Evolutionary conservation across 92 coral and sea anemone species (phyloP), one percentile per base, ranked within the genome.

Genomic region (Diadumene lineata): DNA sequence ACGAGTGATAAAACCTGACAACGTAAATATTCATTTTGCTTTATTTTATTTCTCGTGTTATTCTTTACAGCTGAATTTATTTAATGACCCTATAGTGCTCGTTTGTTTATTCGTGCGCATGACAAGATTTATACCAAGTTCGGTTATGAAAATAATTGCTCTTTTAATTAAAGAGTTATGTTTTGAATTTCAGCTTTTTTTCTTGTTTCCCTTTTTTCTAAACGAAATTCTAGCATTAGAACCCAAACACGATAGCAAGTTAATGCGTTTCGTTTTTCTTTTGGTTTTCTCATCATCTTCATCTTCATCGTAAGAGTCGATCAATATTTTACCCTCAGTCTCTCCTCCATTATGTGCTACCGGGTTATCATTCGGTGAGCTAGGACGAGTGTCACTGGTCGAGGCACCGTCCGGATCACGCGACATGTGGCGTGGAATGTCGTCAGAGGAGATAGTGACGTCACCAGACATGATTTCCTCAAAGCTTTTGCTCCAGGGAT

Each of bases 361-460:
- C 11, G 16, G 62, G 38, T 57, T 58, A 7, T 38, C 56, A 10
- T 71, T 67, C 16, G 31, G 27, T 38, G 56, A 56, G n/a, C 66
- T 74, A 55, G 87, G 81, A 8, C 46, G 68, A 62, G 31, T 62
- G 1, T 62, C 56, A 2, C 57, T 80, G 7, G 34, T 31, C 34
- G 91, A 86, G 21, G 91, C 91, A 17, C 91, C 91, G 64, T 86
- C 91, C 21, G 91, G 68, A 28, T 28, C 82, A 81, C 91, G 91
- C 70, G 83, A 33, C 25, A 61, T 24, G 6, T 60, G 66, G 27
- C 76, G 84, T 2, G 50, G 34, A 34, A 67, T 70, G 43, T 61
- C 73, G n/a, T 57, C 76, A 31, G 75, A 63, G 32, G 23, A 71
- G 27, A 65, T 29, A 19, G 75, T 53, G 24, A 53, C 50, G 9